A percentile compares a stretch with the other conserved stretches of the same genome.
These are phyloP conservation scores for Microtus richardsoni DNA, from an alignment of 2,113 vertebrate genomes.

Conservation along the genomic window DNA sequence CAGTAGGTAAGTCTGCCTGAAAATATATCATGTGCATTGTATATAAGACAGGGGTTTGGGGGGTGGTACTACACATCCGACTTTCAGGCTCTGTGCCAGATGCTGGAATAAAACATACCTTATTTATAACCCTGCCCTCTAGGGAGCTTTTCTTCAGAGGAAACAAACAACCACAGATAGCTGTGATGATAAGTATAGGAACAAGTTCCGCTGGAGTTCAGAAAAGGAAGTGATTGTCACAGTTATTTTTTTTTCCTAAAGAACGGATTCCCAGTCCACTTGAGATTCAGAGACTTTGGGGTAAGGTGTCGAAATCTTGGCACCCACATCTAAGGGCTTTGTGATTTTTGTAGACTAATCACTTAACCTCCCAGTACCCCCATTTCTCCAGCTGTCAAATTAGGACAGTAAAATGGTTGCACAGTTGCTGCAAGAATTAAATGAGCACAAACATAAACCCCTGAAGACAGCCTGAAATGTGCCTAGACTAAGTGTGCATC, in stretches of 20 bases:
- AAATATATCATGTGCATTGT: neutral
- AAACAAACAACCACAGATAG: neutral
- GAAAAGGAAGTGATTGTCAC: neutral
- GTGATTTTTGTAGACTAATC: neutral
- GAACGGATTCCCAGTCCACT: neutral
- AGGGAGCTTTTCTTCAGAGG: neutral
- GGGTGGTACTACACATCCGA: too few relatives aligned
- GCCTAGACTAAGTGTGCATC: neutral
- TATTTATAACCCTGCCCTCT: neutral
- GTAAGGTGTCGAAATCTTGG: neutral
- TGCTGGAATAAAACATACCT: neutral
- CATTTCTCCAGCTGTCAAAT: neutral
- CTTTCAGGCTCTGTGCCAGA: neutral
- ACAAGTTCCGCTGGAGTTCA: neutral
- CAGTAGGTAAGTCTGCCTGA: neutral
- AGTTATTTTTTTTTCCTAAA: neutral
- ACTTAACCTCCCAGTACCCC: neutral
- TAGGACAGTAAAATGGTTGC: neutral
- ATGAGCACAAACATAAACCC: neutral
- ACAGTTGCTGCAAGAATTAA: neutral
- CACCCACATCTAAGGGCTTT: neutral
- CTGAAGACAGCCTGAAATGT: neutral
- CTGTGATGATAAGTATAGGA: neutral
- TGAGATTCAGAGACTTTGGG: neutral
- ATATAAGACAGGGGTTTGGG: fast-evolving